Percentiles rank a stretch among this genome's conserved stretches.
These are phyloP conservation scores for Notiomystis cincta DNA, from an alignment of 2,113 vertebrate genomes.

Conservation along the genomic window DNA sequence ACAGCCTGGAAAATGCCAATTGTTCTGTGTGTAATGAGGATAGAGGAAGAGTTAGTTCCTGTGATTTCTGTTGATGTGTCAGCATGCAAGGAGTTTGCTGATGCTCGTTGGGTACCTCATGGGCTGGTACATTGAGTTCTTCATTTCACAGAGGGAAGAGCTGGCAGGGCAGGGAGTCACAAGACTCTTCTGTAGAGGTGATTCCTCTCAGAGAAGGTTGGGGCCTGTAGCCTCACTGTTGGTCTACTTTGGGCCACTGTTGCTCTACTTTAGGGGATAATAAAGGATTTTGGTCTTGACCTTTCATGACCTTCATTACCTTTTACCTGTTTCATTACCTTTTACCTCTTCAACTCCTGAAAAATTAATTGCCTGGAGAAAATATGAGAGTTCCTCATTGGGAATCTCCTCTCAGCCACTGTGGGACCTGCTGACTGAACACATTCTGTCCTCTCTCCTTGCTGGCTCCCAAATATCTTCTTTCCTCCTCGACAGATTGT, in stretches of 20 bases:
- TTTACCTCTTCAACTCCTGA: background rate
- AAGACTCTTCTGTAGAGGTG: background rate
- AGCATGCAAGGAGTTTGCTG: background rate
- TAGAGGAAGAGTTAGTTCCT: background rate
- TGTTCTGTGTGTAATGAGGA: background rate
- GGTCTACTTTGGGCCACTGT: too few relatives aligned
- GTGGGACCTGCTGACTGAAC: background rate
- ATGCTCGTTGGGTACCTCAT: rapidly evolving
- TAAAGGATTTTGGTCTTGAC: background rate
- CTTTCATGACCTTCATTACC: background rate
- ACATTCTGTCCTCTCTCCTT: background rate
- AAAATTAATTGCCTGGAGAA: background rate
- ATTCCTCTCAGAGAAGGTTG: background rate
- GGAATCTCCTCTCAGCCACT: background rate
- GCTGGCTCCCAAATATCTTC: background rate
- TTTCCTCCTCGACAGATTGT: background rate
- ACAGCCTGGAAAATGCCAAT: background rate
- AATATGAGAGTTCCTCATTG: background rate
- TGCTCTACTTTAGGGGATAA: too few relatives aligned
- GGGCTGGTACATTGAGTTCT: background rate
- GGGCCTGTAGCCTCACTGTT: too few relatives aligned
- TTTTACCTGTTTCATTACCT: background rate
- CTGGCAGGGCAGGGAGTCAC: background rate
- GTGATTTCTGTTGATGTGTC: background rate
- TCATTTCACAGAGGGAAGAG: background rate